phyloP scores from a whole-genome alignment of 1,140 invertebrate genomes.

The Cotesia vestalis region DNA sequence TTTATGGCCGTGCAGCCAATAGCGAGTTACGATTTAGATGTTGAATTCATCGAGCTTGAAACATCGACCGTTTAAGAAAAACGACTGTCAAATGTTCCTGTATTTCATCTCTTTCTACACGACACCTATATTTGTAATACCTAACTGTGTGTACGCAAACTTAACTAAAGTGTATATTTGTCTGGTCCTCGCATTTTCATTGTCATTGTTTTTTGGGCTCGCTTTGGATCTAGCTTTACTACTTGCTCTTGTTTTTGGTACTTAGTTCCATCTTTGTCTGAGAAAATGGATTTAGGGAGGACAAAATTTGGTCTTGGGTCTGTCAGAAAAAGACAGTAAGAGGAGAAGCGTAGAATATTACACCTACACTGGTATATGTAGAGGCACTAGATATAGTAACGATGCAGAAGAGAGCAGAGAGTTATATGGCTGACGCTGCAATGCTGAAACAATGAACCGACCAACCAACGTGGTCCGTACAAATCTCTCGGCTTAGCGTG shows the following conservation, averaged over 20 bases:
- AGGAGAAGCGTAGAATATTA: not conserved
- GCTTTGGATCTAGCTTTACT: not conserved
- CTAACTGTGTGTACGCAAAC: too few relatives aligned
- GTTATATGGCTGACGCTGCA: conserved; percentile 28
- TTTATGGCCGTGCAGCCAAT: not conserved
- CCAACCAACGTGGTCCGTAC: conserved; percentile 59
- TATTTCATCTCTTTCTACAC: not conserved
- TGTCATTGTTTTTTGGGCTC: not conserved
- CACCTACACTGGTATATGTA: not conserved
- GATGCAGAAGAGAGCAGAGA: conserved; percentile 8
- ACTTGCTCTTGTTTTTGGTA: not conserved
- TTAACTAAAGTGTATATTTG: too few relatives aligned
- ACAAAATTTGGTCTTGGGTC: not conserved
- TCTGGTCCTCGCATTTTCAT: too few relatives aligned
- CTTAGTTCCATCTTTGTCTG: not conserved
- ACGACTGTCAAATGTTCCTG: not conserved
- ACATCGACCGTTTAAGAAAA: not conserved
- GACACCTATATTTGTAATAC: too few relatives aligned
- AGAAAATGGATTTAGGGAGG: not conserved
- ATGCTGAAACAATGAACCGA: conserved; percentile 64
- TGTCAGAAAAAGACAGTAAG: not conserved
- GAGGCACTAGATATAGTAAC: not conserved
- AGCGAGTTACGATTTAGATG: conserved; percentile 2
- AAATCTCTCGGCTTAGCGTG: conserved; percentile 62
- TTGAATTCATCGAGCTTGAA: not conserved